Percentiles rank a stretch among this genome's conserved stretches.
Conservation (phyloP, 2,113 vertebrate genomes). For the Lepus timidus region DNA sequence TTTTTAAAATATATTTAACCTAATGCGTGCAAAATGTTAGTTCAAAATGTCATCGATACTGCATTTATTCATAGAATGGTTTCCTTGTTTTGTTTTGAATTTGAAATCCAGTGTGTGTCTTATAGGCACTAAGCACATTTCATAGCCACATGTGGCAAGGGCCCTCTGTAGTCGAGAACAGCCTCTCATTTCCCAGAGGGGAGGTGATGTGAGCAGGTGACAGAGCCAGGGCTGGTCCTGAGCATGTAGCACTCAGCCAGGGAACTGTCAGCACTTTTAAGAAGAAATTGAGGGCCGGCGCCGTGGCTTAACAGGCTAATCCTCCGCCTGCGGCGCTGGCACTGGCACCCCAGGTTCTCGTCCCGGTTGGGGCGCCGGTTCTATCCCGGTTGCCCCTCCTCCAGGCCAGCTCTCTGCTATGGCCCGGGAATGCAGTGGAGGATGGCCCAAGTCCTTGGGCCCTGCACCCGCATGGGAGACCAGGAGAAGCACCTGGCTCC, state of each 20-base stretch:
- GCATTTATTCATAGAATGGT: background rate
- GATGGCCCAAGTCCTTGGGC: no score
- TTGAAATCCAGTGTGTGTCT: background rate
- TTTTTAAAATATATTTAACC: background rate
- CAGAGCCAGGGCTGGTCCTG: background rate
- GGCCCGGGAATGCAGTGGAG: no score
- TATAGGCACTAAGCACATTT: background rate
- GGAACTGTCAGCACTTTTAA: background rate
- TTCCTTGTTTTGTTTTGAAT: background rate
- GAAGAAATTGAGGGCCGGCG: no score
- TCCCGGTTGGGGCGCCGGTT: no score
- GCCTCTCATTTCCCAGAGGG: background rate
- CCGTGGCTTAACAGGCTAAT: no score
- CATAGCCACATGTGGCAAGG: background rate
- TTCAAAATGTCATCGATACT: background rate
- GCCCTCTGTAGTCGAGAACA: background rate
- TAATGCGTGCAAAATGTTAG: background rate
- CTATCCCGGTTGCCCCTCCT: no score
- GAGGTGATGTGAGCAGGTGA: background rate
- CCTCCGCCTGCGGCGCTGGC: no score
- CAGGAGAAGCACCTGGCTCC: no score
- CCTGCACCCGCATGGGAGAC: no score
- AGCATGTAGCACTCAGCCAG: background rate
- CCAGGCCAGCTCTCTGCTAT: no score
- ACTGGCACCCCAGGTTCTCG: no score